phyloP scores from a whole-genome alignment of 2,888 invertebrate genomes.

The Orthonevra nobilis region DNA sequence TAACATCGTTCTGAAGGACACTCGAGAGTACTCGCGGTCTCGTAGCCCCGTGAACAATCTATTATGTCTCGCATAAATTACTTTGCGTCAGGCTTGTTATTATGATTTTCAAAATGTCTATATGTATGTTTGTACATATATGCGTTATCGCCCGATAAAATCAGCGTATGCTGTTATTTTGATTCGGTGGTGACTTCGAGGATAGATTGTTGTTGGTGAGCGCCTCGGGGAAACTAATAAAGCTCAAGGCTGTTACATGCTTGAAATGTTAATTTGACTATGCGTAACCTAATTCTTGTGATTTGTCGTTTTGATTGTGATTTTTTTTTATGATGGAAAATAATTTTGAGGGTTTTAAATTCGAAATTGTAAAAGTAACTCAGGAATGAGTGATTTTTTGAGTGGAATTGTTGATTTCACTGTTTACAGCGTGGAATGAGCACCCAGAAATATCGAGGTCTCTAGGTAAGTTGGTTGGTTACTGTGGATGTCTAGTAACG shows the following conservation, averaged over 20 bases:
- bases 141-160: conserved; percentile 30
- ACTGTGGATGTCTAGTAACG: too few species aligned
- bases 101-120: too few species aligned
- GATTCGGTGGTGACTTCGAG: not conserved
- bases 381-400: too few species aligned
- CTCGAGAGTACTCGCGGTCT: conserved; percentile 1
- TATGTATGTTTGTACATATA: too few species aligned
- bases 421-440: too few species aligned
- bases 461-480: too few species aligned
- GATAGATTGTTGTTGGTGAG: conserved; percentile 15
- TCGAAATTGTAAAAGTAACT: too few species aligned
- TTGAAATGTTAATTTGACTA: conserved; percentile 50
- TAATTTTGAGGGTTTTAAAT: too few species aligned
- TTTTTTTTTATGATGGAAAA: not conserved
- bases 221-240: conserved; percentile 22
- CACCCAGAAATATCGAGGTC: too few species aligned
- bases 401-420: too few species aligned
- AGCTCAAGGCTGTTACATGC: conserved; percentile 47
- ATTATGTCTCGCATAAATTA: conserved; percentile 15
- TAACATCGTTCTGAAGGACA: conserved; percentile 24
- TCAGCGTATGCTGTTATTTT: not conserved
- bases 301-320: not conserved
- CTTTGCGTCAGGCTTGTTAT: not conserved
- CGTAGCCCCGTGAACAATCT: conserved; percentile 1
- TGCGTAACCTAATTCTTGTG: conserved; percentile 49